Conservation (phyloP, 2,888 invertebrate species). For the Drosophila gaucha region DNA sequence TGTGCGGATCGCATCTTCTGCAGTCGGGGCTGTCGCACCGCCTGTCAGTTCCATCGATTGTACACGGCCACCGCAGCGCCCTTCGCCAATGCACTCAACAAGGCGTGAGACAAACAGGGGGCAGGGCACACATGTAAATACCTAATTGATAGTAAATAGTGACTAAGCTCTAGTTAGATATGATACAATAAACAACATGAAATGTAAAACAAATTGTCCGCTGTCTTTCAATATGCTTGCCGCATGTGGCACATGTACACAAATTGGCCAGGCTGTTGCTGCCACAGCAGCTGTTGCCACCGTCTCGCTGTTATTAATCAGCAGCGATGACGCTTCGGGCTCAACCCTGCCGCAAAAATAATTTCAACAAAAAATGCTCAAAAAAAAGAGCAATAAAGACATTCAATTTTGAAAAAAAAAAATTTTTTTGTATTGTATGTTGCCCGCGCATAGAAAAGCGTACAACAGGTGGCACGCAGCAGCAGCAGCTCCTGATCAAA, state of each 20-base stretch:
- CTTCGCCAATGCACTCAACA: constrained; percentile 21
- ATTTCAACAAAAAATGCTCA: constrained; percentile 19
- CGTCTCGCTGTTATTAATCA: constrained; percentile 65
- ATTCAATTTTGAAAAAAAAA: constrained; percentile 45
- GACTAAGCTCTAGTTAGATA: constrained; percentile 12
- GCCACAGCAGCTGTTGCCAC: constrained; percentile 43
- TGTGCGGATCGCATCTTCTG: constrained; percentile 68
- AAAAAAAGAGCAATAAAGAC: constrained; percentile 39
- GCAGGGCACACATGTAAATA: constrained; percentile 12
- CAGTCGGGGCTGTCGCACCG: constrained; percentile 68
- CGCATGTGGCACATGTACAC: constrained; percentile 12
- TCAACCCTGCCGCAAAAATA: constrained; percentile 33
- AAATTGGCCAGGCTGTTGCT: constrained; percentile 65
- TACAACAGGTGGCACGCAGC: constrained; percentile 63
- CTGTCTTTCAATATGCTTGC: neutral
- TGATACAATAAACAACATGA: constrained; percentile 23
- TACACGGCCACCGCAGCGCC: constrained; percentile 6
- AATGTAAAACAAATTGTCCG: neutral
- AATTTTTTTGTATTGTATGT: no score
- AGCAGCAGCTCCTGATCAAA: constrained; percentile 27
- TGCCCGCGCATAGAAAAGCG: constrained; percentile 69
- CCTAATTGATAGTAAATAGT: neutral
- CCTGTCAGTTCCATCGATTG: constrained; percentile 59
- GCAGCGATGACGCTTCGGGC: constrained; percentile 29
- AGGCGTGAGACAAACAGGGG: constrained; percentile 13